Evolutionary conservation across 2,113 vertebrate species (phyloP), one percentile per base, ranked within the genome.

Genomic region (Nipponia nippon): DNA sequence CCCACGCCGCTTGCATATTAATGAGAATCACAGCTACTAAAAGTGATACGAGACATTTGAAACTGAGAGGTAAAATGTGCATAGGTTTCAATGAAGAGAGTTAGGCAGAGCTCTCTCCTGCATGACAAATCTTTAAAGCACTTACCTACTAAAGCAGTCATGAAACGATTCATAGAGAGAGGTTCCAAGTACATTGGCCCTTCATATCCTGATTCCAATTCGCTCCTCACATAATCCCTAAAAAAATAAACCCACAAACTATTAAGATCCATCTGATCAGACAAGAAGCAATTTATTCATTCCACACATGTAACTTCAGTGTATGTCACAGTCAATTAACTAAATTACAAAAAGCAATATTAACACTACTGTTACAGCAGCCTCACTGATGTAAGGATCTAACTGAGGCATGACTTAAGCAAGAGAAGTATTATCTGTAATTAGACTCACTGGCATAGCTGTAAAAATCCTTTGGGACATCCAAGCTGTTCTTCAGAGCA

Each of bases 211-310:
- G 99, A 99, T 87, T 99, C 99, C 97, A 99, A 98, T 92, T 99
- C 99, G 14, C 99, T 99, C 93, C 99, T 98, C 78, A 99, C 99
- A 85, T 99, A 99, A 98, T 99, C 99, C 98, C 99, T 99, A 90
- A 94, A 93, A 94, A 86, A 95, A 97, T 19, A 92, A 89, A 89
- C 25, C 67, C 95, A 76, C 84, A 89, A 69, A 50, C 50, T 62
- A 61, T 95, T 78, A 77, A 83, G 42, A 87, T 65, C 65, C 42
- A 42, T 46, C 70, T 40, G 32, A 95, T 75, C 27, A 53, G 66
- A 49, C 30, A 85, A 85, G 46, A 38, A 82, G 72, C 55, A 76
- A 70, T 83, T 89, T 83, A 88, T 80, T 88, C 40, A 79, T 70
- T 81, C 49, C 46, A 86, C 42, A 90, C 25, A n/a, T 2, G 27